Base-by-base conservation (phyloP, 2,113 vertebrate genomes). In the Psittacula cyanocephala region DNA sequence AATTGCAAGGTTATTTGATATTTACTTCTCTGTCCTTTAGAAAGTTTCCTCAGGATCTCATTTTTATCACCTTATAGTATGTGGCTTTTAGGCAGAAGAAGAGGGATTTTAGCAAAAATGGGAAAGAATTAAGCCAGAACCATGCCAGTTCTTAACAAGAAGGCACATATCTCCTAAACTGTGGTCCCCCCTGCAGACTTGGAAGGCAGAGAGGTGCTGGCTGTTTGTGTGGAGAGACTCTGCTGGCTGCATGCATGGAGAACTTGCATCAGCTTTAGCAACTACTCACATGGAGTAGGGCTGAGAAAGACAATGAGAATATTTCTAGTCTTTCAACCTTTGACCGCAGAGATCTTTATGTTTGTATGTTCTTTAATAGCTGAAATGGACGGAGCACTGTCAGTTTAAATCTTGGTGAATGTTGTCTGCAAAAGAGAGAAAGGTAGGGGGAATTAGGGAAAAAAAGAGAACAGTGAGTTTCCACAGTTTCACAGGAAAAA, bases 171-270 rank as follows among this genome's bases (percentile, higher is more conserved):
- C 71, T 75, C 65, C 72, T 24, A 88, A 94, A 67, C 29, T 9
- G 43, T 44, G 22, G 33, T 67, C n/a, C 59, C 59, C 81, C 87
- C 71, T 78, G 71, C 85, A 86, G 92, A 39, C 35, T 91, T 95
- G 88, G 94, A 93, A 91, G 72, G 88, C 82, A 81, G 64, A 90
- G 25, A 19, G 43, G 7, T 71, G 71, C 71, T 96, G 94, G 91
- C 78, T 78, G 4, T 2, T 81, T 8, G 35, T 1, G 0, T 28
- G 75, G 81, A 95, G 68, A 89, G 65, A 85, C 57, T 79, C 82
- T 90, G 79, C 76, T 95, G 94, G 86, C 88, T 93, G 57, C 47
- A 57, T 10, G 16, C 22, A 1, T 9, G 59, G 87, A 94, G 87
- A 96, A 83, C 82, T 96, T 53, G 16, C 64, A 81, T 94, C 86